Percentiles rank a stretch among this genome's conserved stretches.
Evolutionary conservation across 23 tunicate species (phyloP).

Genomic region (Halocynthia aurantium): DNA sequence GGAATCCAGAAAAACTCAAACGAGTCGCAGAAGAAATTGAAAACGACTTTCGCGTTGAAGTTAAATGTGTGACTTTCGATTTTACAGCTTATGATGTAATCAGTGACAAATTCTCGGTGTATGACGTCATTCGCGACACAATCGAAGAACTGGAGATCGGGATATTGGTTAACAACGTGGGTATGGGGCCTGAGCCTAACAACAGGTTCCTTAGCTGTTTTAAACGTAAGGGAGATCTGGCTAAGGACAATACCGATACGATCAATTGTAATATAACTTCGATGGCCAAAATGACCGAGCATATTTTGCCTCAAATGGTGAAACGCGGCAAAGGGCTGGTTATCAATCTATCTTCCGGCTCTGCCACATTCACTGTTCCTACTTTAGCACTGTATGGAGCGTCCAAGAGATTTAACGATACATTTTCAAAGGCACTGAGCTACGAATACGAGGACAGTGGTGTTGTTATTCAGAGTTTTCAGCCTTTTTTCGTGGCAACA

Average conservation of each 20-base stretch:
- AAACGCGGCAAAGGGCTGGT: constrained; percentile 51
- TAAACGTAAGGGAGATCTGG: background rate
- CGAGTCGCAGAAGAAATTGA: constrained; percentile 38
- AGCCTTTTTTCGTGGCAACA: constrained; percentile 57
- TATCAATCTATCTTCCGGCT: constrained; percentile 66
- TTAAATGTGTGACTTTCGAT: constrained; percentile 43
- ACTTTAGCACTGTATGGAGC: constrained; percentile 54
- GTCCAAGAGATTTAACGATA: constrained; percentile 66
- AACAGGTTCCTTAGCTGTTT: constrained; percentile 23
- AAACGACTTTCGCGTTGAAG: constrained; percentile 37
- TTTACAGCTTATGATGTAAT: constrained; percentile 41
- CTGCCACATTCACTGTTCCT: constrained; percentile 54
- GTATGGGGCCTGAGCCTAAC: constrained; percentile 35
- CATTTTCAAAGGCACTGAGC: constrained; percentile 42
- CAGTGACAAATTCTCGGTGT: constrained; percentile 40
- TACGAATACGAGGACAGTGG: constrained; percentile 53
- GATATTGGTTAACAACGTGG: constrained; percentile 71
- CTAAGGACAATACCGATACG: constrained; percentile 22
- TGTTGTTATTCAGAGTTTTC: constrained; percentile 55
- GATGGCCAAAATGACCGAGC: constrained; percentile 43
- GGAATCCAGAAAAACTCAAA: constrained; percentile 56
- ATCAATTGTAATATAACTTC: constrained; percentile 51
- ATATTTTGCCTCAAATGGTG: constrained; percentile 57
- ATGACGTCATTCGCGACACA: constrained; percentile 35
- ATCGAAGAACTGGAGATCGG: constrained; percentile 56